Percentiles rank a stretch among this genome's conserved stretches.
Conservation (phyloP, 2,113 vertebrate species). For the Oxyruncus cristatus region DNA sequence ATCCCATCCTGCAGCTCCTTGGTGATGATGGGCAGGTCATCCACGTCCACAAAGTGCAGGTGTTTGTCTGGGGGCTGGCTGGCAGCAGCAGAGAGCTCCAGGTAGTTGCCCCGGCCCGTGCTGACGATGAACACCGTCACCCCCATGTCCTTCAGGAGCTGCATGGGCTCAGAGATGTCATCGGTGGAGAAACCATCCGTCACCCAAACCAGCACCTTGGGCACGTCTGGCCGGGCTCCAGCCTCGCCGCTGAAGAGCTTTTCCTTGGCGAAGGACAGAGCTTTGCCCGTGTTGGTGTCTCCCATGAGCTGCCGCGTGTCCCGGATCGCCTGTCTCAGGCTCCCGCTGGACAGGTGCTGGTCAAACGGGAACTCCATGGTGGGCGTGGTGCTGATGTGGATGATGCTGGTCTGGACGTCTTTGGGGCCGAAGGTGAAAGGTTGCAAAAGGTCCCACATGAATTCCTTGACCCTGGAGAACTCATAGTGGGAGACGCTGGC, state of each 20-base stretch:
- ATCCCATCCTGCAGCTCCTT: slow-evolving; percentile 83
- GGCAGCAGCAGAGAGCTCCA: slow-evolving; percentile 82
- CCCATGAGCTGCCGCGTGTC: slow-evolving; percentile 82
- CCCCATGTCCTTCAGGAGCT: slow-evolving; percentile 81
- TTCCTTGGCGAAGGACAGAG: slow-evolving; percentile 78
- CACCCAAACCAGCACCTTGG: slow-evolving; percentile 93
- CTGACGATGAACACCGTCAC: slow-evolving; percentile 89
- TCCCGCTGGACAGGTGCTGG: slow-evolving; percentile 43
- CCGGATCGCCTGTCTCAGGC: slow-evolving; percentile 74
- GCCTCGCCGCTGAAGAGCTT: slow-evolving; percentile 68
- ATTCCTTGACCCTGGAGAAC: slow-evolving; percentile 84
- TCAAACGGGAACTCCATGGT: slow-evolving; percentile 86
- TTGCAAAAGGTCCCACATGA: slow-evolving; percentile 85
- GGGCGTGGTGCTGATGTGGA: slow-evolving; percentile 89
- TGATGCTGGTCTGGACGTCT: slow-evolving; percentile 84
- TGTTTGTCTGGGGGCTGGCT: slow-evolving; percentile 79
- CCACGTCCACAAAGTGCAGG: slow-evolving; percentile 92
- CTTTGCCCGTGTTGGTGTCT: slow-evolving; percentile 90
- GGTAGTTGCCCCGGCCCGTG: slow-evolving; percentile 86
- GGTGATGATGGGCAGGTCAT: slow-evolving; percentile 87
- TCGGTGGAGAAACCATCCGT: slow-evolving; percentile 91
- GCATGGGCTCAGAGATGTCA: slow-evolving; percentile 83
- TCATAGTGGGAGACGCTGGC: slow-evolving; percentile 93
- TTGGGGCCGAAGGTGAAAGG: slow-evolving; percentile 83
- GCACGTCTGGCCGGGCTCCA: slow-evolving; percentile 75